Conservation (phyloP, 1,140 invertebrate species). For the Heliconius nattereri region DNA sequence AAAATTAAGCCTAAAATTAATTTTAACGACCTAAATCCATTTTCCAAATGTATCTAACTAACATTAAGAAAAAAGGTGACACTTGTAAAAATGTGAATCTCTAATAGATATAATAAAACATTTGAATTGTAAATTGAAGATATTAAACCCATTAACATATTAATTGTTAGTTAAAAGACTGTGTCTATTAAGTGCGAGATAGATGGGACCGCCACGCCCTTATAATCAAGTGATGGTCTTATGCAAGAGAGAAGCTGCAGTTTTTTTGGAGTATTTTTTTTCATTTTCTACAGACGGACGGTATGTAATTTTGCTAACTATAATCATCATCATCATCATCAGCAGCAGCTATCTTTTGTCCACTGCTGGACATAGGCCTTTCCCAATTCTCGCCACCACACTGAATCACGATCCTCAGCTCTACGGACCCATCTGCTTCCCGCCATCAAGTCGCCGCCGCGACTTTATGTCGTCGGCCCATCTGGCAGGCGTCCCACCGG, state of each 20-base stretch:
- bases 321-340: too few species aligned
- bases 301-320: too few species aligned
- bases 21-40: not conserved
- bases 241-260: conserved; percentile 10
- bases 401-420: too few species aligned
- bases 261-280: not conserved
- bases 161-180: conserved; percentile 39
- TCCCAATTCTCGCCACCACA: too few species aligned
- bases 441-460: too few species aligned
- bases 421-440: too few species aligned
- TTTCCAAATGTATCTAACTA: not conserved
- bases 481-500: too few species aligned
- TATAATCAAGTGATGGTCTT: conserved; percentile 1
- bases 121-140: not conserved
- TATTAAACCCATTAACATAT: conserved; percentile 31
- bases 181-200: conserved; percentile 35
- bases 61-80: not conserved
- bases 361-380: too few species aligned
- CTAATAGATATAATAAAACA: conserved; percentile 3
- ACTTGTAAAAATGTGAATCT: not conserved
- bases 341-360: too few species aligned
- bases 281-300: too few species aligned
- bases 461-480: too few species aligned
- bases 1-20: not conserved
- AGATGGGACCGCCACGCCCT: conserved; percentile 36